A percentile compares a stretch with the other conserved stretches of the same genome.
Conservation (phyloP, 2,797 vertebrate genomes). For the Rhinoraja longicauda region DNA sequence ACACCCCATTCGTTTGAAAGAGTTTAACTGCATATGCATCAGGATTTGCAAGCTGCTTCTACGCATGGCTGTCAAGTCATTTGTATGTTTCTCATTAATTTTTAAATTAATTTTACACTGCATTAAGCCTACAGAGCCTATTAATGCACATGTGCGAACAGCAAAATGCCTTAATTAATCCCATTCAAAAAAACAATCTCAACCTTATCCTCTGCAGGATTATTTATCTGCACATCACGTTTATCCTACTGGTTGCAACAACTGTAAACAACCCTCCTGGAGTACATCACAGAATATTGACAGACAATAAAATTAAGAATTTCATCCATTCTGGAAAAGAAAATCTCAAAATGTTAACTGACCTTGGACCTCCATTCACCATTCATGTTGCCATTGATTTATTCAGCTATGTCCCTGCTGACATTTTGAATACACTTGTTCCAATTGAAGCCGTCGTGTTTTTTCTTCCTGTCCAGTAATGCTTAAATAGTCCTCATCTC, state of each 20-base stretch:
- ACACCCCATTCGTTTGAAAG: not conserved
- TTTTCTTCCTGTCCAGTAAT: too few species aligned
- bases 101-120: conserved; percentile 33
- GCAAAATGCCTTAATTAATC: conserved; percentile 34
- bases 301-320: not conserved
- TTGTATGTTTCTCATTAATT: conserved; percentile 27
- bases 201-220: not conserved
- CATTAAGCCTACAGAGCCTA: not conserved
- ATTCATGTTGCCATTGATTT: too few species aligned
- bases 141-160: not conserved
- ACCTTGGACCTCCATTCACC: too few species aligned
- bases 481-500: too few species aligned
- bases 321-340: not conserved
- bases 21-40: not conserved
- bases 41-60: not conserved
- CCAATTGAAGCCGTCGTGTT: too few species aligned
- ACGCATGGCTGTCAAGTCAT: not conserved
- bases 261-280: not conserved
- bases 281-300: not conserved
- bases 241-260: not conserved
- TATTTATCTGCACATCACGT: not conserved
- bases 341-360: too few species aligned
- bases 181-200: not conserved
- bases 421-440: too few species aligned
- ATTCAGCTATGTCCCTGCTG: too few species aligned